phyloP scores from a whole-genome alignment of 2,888 invertebrate genomes.

The Cosmia trapezina region DNA sequence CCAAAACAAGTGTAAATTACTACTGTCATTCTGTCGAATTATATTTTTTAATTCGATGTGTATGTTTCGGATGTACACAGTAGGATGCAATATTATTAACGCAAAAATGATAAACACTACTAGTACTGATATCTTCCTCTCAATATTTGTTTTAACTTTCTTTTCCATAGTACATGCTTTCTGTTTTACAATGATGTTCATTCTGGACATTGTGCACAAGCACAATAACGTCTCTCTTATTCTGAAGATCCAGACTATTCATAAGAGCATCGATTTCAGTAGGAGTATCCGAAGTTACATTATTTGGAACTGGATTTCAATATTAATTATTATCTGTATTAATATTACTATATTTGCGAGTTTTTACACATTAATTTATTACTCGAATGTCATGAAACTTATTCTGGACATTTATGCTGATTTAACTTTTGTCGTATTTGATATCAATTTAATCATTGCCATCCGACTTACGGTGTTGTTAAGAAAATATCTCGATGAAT shows the following conservation, averaged over 20 bases:
- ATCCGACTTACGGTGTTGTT: conserved; percentile 19
- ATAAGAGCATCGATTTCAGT: conserved; percentile 25
- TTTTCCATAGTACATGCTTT: background rate
- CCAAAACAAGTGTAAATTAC: background rate
- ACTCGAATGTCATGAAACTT: accelerated
- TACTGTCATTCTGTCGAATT: conserved; percentile 18
- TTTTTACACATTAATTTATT: background rate
- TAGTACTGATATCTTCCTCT: background rate
- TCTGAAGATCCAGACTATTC: conserved; percentile 45
- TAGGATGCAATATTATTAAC: background rate
- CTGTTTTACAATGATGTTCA: conserved; percentile 13
- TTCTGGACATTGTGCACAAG: conserved; percentile 20
- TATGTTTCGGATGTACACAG: background rate
- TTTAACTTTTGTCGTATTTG: background rate
- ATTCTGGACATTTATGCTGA: conserved; percentile 4
- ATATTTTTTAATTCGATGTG: background rate
- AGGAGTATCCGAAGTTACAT: conserved; percentile 19
- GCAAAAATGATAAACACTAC: background rate
- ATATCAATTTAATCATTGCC: conserved; percentile 13
- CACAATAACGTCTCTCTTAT: conserved; percentile 37
- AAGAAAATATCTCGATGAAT: conserved; percentile 16
- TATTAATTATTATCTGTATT: background rate
- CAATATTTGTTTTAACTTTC: background rate
- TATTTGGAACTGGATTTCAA: conserved; percentile 43
- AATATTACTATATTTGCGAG: background rate